phyloP scores from a whole-genome alignment of 2,888 invertebrate genomes.

The Cataglyphis cursor region DNA sequence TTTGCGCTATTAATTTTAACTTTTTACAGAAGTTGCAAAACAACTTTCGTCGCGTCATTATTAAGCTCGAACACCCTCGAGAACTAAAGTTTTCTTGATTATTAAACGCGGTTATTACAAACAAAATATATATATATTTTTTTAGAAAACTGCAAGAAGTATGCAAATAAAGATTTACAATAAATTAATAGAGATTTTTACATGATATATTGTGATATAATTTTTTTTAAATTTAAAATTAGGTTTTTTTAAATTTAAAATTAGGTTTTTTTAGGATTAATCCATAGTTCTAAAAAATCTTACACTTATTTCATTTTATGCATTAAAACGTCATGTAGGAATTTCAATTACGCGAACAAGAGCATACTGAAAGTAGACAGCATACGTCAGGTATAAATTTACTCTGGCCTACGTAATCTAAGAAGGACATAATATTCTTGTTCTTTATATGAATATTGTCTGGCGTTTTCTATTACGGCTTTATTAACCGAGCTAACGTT shows the following conservation, averaged over 20 bases:
- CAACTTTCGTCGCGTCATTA: not conserved
- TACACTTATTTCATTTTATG: constrained; percentile 3
- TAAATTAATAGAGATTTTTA: not conserved
- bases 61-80: not conserved
- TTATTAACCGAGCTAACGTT: constrained; percentile 41
- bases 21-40: not conserved
- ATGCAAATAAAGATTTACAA: not conserved
- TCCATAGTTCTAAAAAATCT: not conserved
- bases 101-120: not conserved
- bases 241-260: not conserved
- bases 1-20: not conserved
- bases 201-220: not conserved
- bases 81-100: not conserved
- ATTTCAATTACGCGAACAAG: constrained; percentile 42
- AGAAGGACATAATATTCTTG: constrained; percentile 49
- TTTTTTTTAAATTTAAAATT: constrained; percentile 5
- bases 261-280: not conserved
- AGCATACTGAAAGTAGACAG: constrained; percentile 14
- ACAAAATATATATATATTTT: not conserved
- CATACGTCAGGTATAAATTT: constrained; percentile 56
- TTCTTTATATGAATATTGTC: constrained; percentile 38
- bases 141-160: not conserved
- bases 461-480: constrained; percentile 18
- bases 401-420: constrained; percentile 34
- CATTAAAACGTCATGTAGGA: constrained; percentile 8